Evolutionary conservation across 1,140 invertebrate genomes (phyloP), one percentile per base, ranked within the genome.

Genomic region (Cotesia vestalis): DNA sequence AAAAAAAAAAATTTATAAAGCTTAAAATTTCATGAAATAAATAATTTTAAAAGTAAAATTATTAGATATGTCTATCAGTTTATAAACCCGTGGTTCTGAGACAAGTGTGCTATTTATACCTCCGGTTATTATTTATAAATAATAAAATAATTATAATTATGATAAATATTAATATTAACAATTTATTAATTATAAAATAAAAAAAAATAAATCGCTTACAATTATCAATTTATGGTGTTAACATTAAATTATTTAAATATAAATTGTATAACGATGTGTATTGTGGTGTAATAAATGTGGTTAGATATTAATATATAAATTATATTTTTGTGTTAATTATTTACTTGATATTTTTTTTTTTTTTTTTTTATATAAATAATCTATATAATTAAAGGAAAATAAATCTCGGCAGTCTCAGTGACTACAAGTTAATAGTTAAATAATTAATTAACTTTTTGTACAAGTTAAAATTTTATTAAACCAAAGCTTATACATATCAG

Each of bases 251-350:
- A 84, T 78, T 86, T 83, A 84, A 85, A 85, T 85, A 84, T 85
- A 84, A 85, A 83, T 81, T 51, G 80, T 86, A 83, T 87, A 84
- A 80, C 79, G 78, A 83, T 81, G 81, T 85, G 81, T 86, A 86
- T 83, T 84, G 80, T 83, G 81, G 77, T 86, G 82, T 85, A 85
- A 85, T 86, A 85, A 86, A 86, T 85, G 84, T 86, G 82, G 85
- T 85, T 85, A 86, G 83, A 80, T 85, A 80, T 80, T 76, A 63
- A 69, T 69, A 51, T 55, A 53, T 11, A 46, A 46, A 46, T 46
- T 46, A 46, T 59, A 69, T 46, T 12, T 2, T 69, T 57, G 57
- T 60, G 46, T 59, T 69, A 59, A 51, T 40, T 70, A 70, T 62
- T 62, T 46, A 70, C 55, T 38, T 51, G 20, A 40, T 62, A 35